Conservation (phyloP, 2,888 invertebrate species). For the Osmoderma eremita region DNA sequence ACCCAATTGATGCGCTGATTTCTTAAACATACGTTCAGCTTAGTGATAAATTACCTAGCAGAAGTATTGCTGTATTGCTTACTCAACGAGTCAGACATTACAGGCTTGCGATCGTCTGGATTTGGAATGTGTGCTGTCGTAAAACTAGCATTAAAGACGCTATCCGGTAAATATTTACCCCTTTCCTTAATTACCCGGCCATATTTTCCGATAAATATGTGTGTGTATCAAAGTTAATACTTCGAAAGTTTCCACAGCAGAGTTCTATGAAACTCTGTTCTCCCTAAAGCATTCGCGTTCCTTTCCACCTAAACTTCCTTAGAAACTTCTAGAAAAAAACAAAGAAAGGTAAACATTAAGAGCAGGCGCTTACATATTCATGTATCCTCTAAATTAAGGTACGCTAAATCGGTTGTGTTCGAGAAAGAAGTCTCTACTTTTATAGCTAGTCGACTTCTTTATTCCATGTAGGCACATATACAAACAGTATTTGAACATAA, state of each 20-base stretch:
- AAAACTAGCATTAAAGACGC: constrained; percentile 24
- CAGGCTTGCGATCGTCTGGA: neutral
- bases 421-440: neutral
- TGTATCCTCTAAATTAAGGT: neutral
- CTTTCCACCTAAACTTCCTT: neutral
- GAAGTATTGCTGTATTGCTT: neutral
- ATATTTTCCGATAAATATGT: constrained; percentile 22
- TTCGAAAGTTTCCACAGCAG: constrained; percentile 1
- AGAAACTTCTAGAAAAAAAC: neutral
- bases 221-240: constrained; percentile 34
- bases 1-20: too few species aligned
- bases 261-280: neutral
- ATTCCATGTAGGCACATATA: too few species aligned
- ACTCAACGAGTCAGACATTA: neutral
- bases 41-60: neutral
- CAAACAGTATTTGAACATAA: too few species aligned
- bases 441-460: too few species aligned
- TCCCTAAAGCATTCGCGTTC: too few species aligned
- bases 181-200: constrained; percentile 23
- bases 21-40: neutral
- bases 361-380: constrained; percentile 11
- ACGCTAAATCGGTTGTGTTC: neutral
- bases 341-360: constrained; percentile 13
- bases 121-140: neutral
- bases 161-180: constrained; percentile 28